These are phyloP conservation scores for Yasuhikotakia modesta DNA, from an alignment of 2,797 vertebrate genomes.

Conservation along the genomic window DNA sequence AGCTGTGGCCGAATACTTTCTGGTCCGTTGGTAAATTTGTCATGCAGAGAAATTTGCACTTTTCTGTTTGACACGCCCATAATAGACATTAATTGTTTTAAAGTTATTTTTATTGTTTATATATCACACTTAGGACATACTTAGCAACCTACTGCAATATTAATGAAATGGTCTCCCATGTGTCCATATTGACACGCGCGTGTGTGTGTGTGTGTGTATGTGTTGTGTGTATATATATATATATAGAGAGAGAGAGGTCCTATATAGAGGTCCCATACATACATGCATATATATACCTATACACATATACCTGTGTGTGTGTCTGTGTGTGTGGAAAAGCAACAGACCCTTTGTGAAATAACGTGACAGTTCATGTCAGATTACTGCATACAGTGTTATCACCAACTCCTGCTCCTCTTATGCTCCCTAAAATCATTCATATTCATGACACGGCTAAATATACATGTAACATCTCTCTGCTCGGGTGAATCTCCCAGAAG, in stretches of 20 bases:
- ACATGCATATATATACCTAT: too few species aligned
- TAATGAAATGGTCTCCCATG: background rate
- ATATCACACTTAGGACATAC: background rate
- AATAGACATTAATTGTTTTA: slow-evolving; percentile 56
- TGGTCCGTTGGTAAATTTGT: slow-evolving; percentile 41
- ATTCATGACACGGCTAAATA: slow-evolving; percentile 53
- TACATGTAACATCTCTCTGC: slow-evolving; percentile 28
- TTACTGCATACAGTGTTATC: slow-evolving; percentile 7
- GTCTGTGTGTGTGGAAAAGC: too few species aligned
- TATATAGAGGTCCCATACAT: too few species aligned
- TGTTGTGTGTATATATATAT: too few species aligned
- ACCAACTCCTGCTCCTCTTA: slow-evolving; percentile 11
- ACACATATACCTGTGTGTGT: too few species aligned
- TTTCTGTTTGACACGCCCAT: background rate
- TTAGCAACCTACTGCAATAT: background rate
- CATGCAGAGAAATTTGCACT: slow-evolving; percentile 22
- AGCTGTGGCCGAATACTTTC: slow-evolving; percentile 47
- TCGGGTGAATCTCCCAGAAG: background rate
- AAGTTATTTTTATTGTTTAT: slow-evolving; percentile 1
- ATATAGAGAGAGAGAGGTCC: too few species aligned
- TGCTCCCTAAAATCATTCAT: slow-evolving; percentile 39
- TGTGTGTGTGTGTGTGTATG: too few species aligned
- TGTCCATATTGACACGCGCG: too few species aligned
- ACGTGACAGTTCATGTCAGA: slow-evolving; percentile 4
- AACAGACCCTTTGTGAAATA: too few species aligned